Conservation (phyloP, 2,113 vertebrate genomes). For the Hymenochirus boettgeri region DNA sequence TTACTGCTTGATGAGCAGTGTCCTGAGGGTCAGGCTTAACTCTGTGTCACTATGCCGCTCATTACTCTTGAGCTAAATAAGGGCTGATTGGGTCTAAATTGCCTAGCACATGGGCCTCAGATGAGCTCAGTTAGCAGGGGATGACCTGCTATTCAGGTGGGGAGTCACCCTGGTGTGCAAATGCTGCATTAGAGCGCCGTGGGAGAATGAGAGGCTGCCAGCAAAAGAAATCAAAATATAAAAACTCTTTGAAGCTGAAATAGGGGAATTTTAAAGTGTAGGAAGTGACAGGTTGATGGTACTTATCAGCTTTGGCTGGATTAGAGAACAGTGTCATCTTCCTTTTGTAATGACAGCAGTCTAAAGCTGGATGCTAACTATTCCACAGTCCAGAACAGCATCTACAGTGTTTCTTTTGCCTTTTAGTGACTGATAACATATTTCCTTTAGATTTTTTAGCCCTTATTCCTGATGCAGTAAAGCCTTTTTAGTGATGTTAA, state of each 20-base stretch:
- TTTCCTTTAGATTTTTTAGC: constrained; percentile 22
- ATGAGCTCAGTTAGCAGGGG: constrained; percentile 82
- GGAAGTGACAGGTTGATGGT: constrained; percentile 84
- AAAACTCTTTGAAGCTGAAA: constrained; percentile 82
- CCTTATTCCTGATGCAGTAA: no score
- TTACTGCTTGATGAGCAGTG: constrained; percentile 86
- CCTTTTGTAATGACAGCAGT: constrained; percentile 78
- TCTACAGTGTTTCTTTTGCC: constrained; percentile 62
- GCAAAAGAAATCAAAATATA: constrained; percentile 84
- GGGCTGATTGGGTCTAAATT: constrained; percentile 87
- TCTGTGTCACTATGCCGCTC: constrained; percentile 85
- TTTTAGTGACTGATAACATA: constrained; percentile 55
- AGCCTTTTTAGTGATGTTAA: no score
- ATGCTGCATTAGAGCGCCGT: constrained; percentile 80
- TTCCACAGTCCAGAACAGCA: constrained; percentile 47
- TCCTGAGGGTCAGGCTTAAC: constrained; percentile 86
- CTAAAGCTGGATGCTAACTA: constrained; percentile 67
- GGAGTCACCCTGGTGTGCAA: constrained; percentile 80
- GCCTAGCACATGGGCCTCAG: constrained; percentile 80
- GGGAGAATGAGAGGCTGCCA: constrained; percentile 80
- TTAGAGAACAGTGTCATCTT: constrained; percentile 81
- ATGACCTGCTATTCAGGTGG: constrained; percentile 83
- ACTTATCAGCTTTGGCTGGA: constrained; percentile 82
- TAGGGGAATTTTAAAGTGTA: constrained; percentile 81
- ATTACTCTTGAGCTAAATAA: constrained; percentile 90